Evolutionary conservation across 2,888 invertebrate genomes (phyloP).

Genomic region (Platerodrilus igneus): DNA sequence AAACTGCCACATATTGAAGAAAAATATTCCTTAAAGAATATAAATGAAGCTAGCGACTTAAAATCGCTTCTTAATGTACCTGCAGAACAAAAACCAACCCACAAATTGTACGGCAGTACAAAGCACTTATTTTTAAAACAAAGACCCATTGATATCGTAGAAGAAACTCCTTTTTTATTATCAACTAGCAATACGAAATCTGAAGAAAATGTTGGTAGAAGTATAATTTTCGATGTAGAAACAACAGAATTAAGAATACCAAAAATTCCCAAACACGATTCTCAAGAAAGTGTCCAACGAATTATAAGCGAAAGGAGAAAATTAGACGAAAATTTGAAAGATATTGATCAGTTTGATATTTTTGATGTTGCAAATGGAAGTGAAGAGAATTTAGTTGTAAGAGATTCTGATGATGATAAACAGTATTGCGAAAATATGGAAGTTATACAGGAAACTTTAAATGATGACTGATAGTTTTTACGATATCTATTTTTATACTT

Average conservation of each 20-base stretch:
- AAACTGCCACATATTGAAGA: conserved; percentile 36
- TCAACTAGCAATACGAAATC: conserved; percentile 16
- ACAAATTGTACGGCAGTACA: conserved; percentile 50
- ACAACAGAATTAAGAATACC: conserved; percentile 31
- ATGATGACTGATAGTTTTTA: conserved; percentile 18
- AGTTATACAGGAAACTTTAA: conserved; percentile 12
- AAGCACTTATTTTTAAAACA: conserved; percentile 56
- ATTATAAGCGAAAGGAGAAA: conserved; percentile 59
- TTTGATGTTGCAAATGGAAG: conserved; percentile 41
- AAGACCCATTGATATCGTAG: conserved; percentile 52
- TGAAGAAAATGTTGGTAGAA: conserved; percentile 11
- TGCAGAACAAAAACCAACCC: conserved; percentile 39
- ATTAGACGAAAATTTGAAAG: conserved; percentile 49
- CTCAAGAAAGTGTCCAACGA: conserved; percentile 55
- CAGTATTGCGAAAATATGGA: conserved; percentile 11
- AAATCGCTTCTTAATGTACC: conserved; percentile 37
- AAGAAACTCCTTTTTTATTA: conserved; percentile 50
- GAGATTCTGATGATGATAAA: conserved; percentile 18
- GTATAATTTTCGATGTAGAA: conserved; percentile 10
- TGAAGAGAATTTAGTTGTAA: conserved; percentile 32
- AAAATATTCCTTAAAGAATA: conserved; percentile 33
- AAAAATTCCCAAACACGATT: conserved; percentile 41
- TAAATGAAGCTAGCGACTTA: conserved; percentile 35
- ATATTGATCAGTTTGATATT: conserved; percentile 42
- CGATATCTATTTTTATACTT: conserved; percentile 22